Conservation (phyloP, 2,797 vertebrate genomes). For the Cheirogaleus major region DNA sequence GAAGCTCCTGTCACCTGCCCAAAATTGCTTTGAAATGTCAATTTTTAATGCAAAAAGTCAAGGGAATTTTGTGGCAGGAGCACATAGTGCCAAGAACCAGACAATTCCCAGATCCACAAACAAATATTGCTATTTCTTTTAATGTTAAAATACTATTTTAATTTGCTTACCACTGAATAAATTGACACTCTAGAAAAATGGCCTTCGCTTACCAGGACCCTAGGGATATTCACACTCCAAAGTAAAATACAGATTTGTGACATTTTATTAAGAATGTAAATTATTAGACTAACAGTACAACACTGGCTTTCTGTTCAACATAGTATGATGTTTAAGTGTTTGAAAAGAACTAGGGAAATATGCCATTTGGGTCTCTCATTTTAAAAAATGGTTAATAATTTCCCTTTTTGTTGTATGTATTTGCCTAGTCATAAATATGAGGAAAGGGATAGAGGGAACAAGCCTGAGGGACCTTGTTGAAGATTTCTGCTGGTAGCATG, state of each 20-base stretch:
- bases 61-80: not conserved
- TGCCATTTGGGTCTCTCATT: not conserved
- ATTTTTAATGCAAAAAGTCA: constrained; percentile 9
- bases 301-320: not conserved
- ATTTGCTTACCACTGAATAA: not conserved
- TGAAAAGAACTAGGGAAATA: not conserved
- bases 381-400: not conserved
- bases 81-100: not conserved
- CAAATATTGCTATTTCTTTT: not conserved
- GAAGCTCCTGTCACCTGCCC: not conserved
- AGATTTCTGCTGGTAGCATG: not conserved
- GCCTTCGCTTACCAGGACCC: not conserved
- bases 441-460: not conserved
- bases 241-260: not conserved
- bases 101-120: not conserved
- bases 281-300: not conserved
- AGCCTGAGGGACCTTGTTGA: not conserved
- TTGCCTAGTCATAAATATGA: not conserved
- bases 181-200: not conserved
- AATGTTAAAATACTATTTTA: constrained; percentile 36
- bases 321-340: not conserved
- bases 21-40: constrained; percentile 36
- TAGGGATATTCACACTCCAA: not conserved
- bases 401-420: not conserved
- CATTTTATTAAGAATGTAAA: constrained; percentile 32